These are phyloP conservation scores for Tricholaema leucomelas DNA, from an alignment of 2,113 vertebrate species.

Conservation along the genomic window DNA sequence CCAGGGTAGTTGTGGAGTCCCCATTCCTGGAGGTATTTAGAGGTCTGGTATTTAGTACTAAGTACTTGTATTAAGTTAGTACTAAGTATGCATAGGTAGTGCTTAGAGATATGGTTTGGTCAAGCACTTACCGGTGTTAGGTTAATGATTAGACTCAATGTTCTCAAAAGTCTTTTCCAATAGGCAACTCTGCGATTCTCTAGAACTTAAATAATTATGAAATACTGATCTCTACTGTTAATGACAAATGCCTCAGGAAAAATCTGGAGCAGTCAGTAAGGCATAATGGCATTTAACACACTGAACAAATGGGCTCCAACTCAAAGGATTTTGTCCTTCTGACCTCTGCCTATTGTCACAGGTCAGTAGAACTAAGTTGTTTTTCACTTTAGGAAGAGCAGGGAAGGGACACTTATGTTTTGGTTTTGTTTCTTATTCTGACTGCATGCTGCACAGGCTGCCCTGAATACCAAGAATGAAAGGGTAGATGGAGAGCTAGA, in stretches of 20 bases:
- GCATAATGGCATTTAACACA: not conserved
- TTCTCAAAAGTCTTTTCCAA: too few species aligned
- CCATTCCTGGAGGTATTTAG: too few species aligned
- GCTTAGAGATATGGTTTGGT: too few species aligned
- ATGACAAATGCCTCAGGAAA: not conserved
- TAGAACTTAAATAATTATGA: not conserved
- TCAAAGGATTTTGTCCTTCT: not conserved
- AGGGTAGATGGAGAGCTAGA: not conserved
- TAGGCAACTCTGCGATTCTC: too few species aligned
- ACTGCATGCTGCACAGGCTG: not conserved
- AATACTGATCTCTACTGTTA: not conserved
- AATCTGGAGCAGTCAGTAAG: not conserved
- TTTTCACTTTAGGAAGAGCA: not conserved
- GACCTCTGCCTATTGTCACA: not conserved
- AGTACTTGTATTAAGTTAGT: too few species aligned
- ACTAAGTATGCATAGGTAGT: too few species aligned
- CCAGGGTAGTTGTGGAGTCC: too few species aligned
- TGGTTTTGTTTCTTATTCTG: too few species aligned
- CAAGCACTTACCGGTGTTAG: too few species aligned
- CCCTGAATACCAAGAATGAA: not conserved
- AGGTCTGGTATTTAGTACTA: too few species aligned
- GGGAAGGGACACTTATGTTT: too few species aligned
- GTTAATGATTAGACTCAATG: too few species aligned
- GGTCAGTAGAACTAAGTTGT: not conserved
- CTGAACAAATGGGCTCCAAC: not conserved